Evolutionary conservation across 23 tunicate genomes (phyloP).

Genomic region (Styela plicata): DNA sequence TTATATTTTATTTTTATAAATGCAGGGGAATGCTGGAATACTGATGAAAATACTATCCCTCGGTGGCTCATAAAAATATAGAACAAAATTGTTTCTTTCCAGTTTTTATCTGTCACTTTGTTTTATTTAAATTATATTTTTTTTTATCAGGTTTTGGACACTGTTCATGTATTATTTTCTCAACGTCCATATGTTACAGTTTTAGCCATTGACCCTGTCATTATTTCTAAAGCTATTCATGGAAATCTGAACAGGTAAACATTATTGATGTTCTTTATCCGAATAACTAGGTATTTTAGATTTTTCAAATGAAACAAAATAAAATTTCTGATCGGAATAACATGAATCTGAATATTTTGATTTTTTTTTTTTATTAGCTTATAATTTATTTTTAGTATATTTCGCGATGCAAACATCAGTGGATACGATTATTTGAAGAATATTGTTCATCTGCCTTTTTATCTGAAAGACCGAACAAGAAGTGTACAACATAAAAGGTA

Average conservation of each 20-base stretch:
- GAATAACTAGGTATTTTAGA: too few relatives aligned
- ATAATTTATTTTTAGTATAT: constrained; percentile 8
- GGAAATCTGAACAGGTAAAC: constrained; percentile 8
- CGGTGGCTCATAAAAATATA: too few relatives aligned
- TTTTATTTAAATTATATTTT: too few relatives aligned
- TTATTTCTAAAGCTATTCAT: constrained; percentile 34
- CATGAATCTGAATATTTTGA: too few relatives aligned
- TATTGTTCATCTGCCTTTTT: constrained; percentile 74
- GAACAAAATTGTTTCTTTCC: too few relatives aligned
- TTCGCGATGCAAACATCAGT: constrained; percentile 40
- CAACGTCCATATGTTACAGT: constrained; percentile 58
- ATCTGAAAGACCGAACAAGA: constrained; percentile 22
- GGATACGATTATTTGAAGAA: constrained; percentile 61
- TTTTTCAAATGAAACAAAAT: too few relatives aligned
- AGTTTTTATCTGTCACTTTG: too few relatives aligned
- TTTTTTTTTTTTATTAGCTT: constrained; percentile 1
- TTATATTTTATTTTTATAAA: too few relatives aligned
- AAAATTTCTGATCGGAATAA: too few relatives aligned
- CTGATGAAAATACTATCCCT: too few relatives aligned
- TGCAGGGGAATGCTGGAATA: too few relatives aligned
- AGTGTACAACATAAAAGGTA: background rate
- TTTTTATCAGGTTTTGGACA: constrained; percentile 38
- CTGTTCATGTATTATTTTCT: constrained; percentile 47
- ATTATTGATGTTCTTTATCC: too few relatives aligned
- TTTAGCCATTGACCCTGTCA: constrained; percentile 32